Base-by-base conservation (phyloP, 1,140 invertebrate species). In the Episyrphus balteatus region DNA sequence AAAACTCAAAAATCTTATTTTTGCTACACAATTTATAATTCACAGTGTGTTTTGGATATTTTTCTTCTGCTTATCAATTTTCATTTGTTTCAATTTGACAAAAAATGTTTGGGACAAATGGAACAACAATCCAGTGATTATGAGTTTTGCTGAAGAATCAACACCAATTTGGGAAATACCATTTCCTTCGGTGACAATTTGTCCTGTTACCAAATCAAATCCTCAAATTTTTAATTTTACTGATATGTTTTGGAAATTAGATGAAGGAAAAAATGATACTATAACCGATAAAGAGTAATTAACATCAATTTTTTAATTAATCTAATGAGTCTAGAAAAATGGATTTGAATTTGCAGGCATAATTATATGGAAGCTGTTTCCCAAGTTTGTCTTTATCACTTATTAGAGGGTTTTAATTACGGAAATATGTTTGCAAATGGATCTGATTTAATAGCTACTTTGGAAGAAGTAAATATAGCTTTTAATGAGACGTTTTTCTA, bases 101-200 rank as follows among this genome's bases (percentile, higher is more conserved):
- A 56, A 62, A 9, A 76, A 78, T 52, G 73, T 79, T 6, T 81
- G 73, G 73, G 68, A 66, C 47, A 79, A 79, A 55, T 81, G 79
- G 77, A 70, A 75, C 39, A 69, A 76, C 46, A 78, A 72, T 53
- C 77, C 78, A 2, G 78, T 81, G 1, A 80, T 81, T 55, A 77
- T 81, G 0, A 77, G 75, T 48, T 80, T 81, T 55, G 75, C 76
- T 5, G 76, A 79, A 56, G 74, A 72, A 41, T 72, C 76, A 0
- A 79, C 75, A 17, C 75, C 76, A 3, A 74, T 80, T 8, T 79
- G 75, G 74, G 68, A 78, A 57, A 75, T 80, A 39, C 78, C 78
- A 1, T 80, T 78, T 52, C 78, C 78, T 10, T 73, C 78, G 1
- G 70, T 80, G 12, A 80, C 77, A 1, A 68, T 80, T 18, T 80